phyloP scores from a whole-genome alignment of 53 echinoderm and acorn worm species.

The Temnopleurus reevesii region DNA sequence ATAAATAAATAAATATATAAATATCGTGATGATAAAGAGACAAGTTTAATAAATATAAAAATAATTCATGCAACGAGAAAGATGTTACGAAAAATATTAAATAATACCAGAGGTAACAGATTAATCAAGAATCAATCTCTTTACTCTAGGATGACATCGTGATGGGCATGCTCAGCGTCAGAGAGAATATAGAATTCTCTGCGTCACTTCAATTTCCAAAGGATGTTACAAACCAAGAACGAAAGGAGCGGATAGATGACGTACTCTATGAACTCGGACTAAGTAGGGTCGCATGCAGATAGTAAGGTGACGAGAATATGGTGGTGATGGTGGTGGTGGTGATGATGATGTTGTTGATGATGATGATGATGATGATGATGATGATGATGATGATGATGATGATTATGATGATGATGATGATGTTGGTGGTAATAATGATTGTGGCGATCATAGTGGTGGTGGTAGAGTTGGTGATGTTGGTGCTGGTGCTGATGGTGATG shows the following conservation, averaged over 20 bases:
- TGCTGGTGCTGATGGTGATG: not conserved
- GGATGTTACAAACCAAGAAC: constrained; percentile 49
- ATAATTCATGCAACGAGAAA: no score
- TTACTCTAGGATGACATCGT: constrained; percentile 82
- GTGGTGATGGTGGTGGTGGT: not conserved
- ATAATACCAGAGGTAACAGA: no score
- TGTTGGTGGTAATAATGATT: not conserved
- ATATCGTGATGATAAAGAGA: no score
- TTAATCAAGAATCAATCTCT: not conserved
- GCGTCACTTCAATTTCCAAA: constrained; percentile 73
- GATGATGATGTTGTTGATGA: not conserved
- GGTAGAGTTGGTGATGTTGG: not conserved
- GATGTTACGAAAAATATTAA: no score
- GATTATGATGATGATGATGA: not conserved
- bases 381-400: not conserved
- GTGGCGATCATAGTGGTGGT: no score
- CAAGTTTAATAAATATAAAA: no score
- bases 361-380: not conserved
- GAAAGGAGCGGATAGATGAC: constrained; percentile 70
- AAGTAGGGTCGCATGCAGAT: constrained; percentile 71
- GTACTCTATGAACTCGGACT: constrained; percentile 76
- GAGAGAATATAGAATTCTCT: constrained; percentile 88
- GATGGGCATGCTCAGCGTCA: constrained; percentile 83
- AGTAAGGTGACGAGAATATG: constrained; percentile 72
- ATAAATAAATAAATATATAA: no score